These are phyloP conservation scores for Typhlichthys subterraneus DNA, from an alignment of 2,797 vertebrate species.

Conservation along the genomic window DNA sequence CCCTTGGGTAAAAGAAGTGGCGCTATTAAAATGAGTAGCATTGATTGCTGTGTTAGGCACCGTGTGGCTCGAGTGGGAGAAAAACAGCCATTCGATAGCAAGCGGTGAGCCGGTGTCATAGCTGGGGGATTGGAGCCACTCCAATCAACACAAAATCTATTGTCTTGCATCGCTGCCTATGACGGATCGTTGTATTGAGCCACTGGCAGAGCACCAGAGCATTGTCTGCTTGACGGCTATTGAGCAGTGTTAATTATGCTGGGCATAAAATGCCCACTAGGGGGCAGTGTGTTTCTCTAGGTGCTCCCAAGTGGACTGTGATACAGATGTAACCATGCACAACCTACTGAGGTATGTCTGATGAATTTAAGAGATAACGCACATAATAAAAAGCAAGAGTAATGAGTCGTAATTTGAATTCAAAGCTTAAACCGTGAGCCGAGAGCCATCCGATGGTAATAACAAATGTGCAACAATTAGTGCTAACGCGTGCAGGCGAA, in stretches of 20 bases:
- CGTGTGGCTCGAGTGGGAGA: slow-evolving; percentile 60
- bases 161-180: slow-evolving; percentile 72
- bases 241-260: slow-evolving; percentile 60
- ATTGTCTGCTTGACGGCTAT: slow-evolving; percentile 67
- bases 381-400: slow-evolving; percentile 62
- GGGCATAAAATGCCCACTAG: slow-evolving; percentile 51
- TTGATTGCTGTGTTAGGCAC: slow-evolving; percentile 72
- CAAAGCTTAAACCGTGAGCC: slow-evolving; percentile 48
- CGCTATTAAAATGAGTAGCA: slow-evolving; percentile 71
- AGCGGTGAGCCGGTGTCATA: slow-evolving; percentile 65
- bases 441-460: slow-evolving; percentile 49
- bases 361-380: slow-evolving; percentile 60
- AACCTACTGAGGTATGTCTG: slow-evolving; percentile 41
- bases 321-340: slow-evolving; percentile 47
- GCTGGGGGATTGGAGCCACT: slow-evolving; percentile 64
- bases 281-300: slow-evolving; percentile 78
- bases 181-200: slow-evolving; percentile 75
- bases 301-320: slow-evolving; percentile 23
- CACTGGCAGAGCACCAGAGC: slow-evolving; percentile 73
- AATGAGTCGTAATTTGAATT: slow-evolving; percentile 63
- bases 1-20: slow-evolving; percentile 39
- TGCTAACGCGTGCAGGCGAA: slow-evolving; percentile 39
- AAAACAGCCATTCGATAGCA: slow-evolving; percentile 64
- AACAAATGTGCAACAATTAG: slow-evolving; percentile 35
- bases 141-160: slow-evolving; percentile 76